Evolutionary conservation across 1,140 invertebrate genomes (phyloP).

Genomic region (Chrysomallon squamiferum): DNA sequence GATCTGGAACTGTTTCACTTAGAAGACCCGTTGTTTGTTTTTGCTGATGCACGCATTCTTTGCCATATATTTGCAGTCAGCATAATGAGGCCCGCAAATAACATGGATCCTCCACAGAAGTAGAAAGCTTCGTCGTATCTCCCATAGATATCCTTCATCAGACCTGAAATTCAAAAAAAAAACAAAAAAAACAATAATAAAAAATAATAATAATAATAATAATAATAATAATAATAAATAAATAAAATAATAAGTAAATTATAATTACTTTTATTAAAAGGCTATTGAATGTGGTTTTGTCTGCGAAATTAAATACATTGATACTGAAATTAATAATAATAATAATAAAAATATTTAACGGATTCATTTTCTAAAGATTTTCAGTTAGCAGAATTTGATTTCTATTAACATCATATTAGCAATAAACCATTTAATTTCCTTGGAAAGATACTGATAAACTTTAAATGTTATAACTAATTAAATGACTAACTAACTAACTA

Average conservation of each 20-base stretch:
- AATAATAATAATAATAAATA: too few species aligned
- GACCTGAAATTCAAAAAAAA: slow-evolving; percentile 16
- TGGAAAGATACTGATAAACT: too few species aligned
- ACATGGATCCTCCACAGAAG: slow-evolving; percentile 21
- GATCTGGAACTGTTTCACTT: too few species aligned
- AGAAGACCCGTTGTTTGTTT: too few species aligned
- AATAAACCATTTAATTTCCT: too few species aligned
- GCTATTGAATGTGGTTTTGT: neutral
- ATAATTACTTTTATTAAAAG: neutral
- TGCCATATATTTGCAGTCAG: slow-evolving; percentile 11
- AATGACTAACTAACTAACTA: too few species aligned
- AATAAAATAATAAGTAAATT: too few species aligned
- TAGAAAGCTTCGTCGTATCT: slow-evolving; percentile 30
- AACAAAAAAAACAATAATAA: neutral
- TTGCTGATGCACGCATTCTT: neutral
- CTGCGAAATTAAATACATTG: neutral
- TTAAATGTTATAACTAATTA: too few species aligned
- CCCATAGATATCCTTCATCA: slow-evolving; percentile 28
- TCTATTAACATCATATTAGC: too few species aligned
- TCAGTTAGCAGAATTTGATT: too few species aligned
- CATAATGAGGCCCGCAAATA: slow-evolving; percentile 25
- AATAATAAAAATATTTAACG: neutral
- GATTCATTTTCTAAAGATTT: too few species aligned
- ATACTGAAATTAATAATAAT: neutral
- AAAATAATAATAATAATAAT: neutral